A percentile compares a stretch with the other conserved stretches of the same genome.
Evolutionary conservation across 1,140 invertebrate species (phyloP).

Genomic region (Triops longicaudatus): DNA sequence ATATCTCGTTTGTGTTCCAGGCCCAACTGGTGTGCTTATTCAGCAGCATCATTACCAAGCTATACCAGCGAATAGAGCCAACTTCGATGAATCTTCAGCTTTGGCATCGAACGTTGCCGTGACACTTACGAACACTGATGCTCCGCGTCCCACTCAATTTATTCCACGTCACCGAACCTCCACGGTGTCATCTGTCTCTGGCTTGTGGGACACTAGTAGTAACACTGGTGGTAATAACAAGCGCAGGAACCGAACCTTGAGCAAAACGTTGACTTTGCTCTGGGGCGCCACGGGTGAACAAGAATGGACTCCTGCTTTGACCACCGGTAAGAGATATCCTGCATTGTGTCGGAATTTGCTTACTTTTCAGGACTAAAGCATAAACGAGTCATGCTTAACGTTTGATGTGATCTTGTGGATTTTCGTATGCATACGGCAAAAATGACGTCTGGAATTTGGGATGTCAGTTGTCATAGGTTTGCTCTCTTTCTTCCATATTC

Average conservation of each 20-base stretch:
- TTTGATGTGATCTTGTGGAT: constrained; percentile 22
- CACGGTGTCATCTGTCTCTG: not conserved
- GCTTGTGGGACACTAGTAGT: not conserved
- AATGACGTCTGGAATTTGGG: not conserved
- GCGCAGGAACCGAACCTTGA: constrained; percentile 19
- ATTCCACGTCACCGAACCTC: not conserved
- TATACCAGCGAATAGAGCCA: constrained; percentile 46
- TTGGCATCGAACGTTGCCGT: not conserved
- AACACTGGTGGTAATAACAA: not conserved
- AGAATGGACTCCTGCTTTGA: constrained; percentile 88
- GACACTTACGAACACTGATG: not conserved
- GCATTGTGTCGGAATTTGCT: constrained; percentile 21
- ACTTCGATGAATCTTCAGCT: not conserved
- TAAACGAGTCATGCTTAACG: too few relatives aligned
- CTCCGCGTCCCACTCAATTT: not conserved
- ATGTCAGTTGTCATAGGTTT: constrained; percentile 45
- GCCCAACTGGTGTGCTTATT: constrained; percentile 76
- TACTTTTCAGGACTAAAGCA: too few relatives aligned
- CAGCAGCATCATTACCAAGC: constrained; percentile 90
- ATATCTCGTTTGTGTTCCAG: constrained; percentile 43
- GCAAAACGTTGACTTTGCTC: constrained; percentile 53
- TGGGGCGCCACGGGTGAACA: constrained; percentile 89
- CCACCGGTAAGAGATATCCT: constrained; percentile 62
- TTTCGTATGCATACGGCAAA: constrained; percentile 41
- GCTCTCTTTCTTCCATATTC: constrained; percentile 27